Evolutionary conservation across 2,113 vertebrate species (phyloP), one percentile per base, ranked within the genome.

Genomic region (Chloroceryle aenea): DNA sequence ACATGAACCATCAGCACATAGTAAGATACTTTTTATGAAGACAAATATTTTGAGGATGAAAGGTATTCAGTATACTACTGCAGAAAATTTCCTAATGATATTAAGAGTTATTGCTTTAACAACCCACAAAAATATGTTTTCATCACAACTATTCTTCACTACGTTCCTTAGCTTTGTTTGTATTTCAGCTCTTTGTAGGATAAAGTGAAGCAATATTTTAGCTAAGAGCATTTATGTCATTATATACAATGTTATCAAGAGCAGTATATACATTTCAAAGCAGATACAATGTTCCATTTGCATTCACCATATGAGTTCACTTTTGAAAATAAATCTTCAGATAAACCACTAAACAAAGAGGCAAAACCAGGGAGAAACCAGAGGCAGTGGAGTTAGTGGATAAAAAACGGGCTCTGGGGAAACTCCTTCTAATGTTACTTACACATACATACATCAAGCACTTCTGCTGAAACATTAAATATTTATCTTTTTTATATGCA

Each of bases 241-340:
- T 68, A 56, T 64, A 75, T 72, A 79, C 79, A 78, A 4, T 63
- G 48, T 93, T 94, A 95, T 78, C 93, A 92, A 81, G 68, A 89
- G 30, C n/a, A 88, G 69, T 38, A 78, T 85, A 90, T 53, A 77
- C 83, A n/a, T 92, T 94, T 96, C 93, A 94, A 79, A 91, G 50
- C 79, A 95, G 79, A 96, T 95, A 72, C 67, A 96, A 95, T 78
- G 96, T 68, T 95, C 83, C 91, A 93, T 93, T 97, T 96, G 47
- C 86, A 56, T 81, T 88, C 83, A 81, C 83, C 89, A 72, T 84
- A 95, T 93, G 94, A 95, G 59, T 47, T 95, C 86, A 84, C 80
- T 92, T 90, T 68, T 59, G 72, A 81, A 97, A 96, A 95, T 95
- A 95, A 96, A 95, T 96, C 92, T 95, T 95, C 69, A 89, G 55